Conservation (phyloP, 2,113 vertebrate genomes). For the Cyrtonyx montezumae region DNA sequence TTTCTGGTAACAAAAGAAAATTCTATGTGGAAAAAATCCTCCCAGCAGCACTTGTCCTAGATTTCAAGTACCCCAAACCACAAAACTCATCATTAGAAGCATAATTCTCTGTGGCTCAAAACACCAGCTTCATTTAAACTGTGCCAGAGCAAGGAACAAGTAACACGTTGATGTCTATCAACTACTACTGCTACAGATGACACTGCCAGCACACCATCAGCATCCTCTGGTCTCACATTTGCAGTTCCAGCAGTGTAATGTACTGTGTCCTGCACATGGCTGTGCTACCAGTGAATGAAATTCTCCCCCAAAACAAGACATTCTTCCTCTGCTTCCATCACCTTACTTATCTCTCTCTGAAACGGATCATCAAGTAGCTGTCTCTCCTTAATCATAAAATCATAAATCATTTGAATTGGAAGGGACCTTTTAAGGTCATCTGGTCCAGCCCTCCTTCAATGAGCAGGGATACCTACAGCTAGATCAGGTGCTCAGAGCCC, state of each 20-base stretch:
- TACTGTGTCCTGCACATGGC: not conserved
- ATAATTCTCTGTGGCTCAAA: conserved; percentile 15
- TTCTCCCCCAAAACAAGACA: not conserved
- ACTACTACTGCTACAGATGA: not conserved
- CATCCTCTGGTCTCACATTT: not conserved
- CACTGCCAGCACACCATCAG: not conserved
- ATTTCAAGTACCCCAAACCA: conserved; percentile 50
- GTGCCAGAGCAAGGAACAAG: not conserved
- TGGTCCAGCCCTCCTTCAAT: too few species aligned
- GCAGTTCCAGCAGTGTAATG: not conserved
- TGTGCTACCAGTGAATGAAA: not conserved
- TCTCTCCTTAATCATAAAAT: not conserved
- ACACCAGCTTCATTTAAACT: not conserved
- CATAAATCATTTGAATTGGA: too few species aligned
- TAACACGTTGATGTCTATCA: not conserved
- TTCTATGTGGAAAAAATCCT: conserved; percentile 28
- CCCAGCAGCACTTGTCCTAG: conserved; percentile 53
- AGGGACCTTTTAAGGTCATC: too few species aligned
- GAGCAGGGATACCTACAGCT: too few species aligned
- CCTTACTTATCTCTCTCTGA: not conserved
- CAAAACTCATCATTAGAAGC: conserved; percentile 46
- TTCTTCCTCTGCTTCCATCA: not conserved
- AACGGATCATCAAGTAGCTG: not conserved
- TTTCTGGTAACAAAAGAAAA: conserved; percentile 28
- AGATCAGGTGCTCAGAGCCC: too few species aligned